These are phyloP conservation scores for Andrena bicolor DNA, from an alignment of 2,888 invertebrate genomes.

Conservation along the genomic window DNA sequence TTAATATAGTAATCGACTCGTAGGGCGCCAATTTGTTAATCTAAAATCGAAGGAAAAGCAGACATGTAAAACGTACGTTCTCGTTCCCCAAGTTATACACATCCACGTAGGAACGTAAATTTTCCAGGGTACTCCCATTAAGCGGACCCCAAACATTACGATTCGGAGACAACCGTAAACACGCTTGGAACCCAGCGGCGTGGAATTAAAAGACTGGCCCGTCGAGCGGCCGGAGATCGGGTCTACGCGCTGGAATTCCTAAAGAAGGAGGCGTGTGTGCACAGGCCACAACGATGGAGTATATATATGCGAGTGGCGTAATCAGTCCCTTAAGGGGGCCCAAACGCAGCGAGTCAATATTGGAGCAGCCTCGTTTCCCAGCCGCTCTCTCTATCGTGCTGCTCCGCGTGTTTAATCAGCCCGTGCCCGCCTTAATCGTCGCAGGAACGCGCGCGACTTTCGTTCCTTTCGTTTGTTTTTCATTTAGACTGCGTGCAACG, in stretches of 20 bases:
- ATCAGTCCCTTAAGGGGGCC: conserved; percentile 66
- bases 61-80: too few species aligned
- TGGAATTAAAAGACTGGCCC: not conserved
- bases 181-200: not conserved
- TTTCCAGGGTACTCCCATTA: conserved; percentile 9
- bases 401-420: conserved; percentile 52
- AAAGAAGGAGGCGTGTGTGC: conserved; percentile 5
- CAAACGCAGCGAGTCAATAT: conserved; percentile 63
- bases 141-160: conserved; percentile 11
- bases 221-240: not conserved
- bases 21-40: too few species aligned
- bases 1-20: too few species aligned
- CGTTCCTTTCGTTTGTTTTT: conserved; percentile 52
- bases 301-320: conserved; percentile 45
- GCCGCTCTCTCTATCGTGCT: conserved; percentile 32
- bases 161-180: not conserved
- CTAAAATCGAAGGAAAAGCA: not conserved
- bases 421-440: conserved; percentile 49
- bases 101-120: not conserved
- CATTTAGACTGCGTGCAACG: conserved; percentile 1
- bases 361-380: conserved; percentile 63
- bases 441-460: conserved; percentile 16
- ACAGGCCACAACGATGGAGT: conserved; percentile 18
- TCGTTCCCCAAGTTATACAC: not conserved
- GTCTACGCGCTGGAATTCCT: conserved; percentile 29